Evolutionary conservation across 2,888 invertebrate species (phyloP), one percentile per base, ranked within the genome.

Genomic region (Synergus japonicus): DNA sequence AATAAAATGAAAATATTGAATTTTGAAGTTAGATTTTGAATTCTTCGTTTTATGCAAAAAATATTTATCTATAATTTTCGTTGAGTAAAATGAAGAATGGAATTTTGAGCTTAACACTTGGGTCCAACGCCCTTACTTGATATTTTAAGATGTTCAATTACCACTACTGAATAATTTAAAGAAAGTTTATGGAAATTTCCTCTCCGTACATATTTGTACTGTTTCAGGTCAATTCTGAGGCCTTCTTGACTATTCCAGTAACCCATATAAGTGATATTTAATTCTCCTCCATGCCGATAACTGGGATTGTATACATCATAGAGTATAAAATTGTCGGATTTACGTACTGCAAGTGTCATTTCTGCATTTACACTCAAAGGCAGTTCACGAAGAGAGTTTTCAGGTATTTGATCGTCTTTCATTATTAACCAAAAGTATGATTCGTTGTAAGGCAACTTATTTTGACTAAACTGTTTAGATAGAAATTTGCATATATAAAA

Each of bases 301-400:
- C 89, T 89, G 0, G 88, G 89, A 86, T 90, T 91, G 77, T 90
- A 90, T 76, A 88, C 83, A 29, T 90, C 90, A 66, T 87, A 88
- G 18, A 89, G 83, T 13, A 73, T 60, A 65, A 85, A 88, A 69
- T 18, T 60, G 37, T 84, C 80, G 13, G 79, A 29, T 0, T 67
- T 37, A 29, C 79, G 79, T 15, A 85, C 44, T 18, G 86, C 89
- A 12, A 87, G 44, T 7, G 86, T 87, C 78, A 90, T 78, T 78
- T 91, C 90, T 8, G 88, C 85, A 22, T 87, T 88, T 58, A 90
- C 83, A 60, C 85, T 88, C 4, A 90, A 76, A 2, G 88, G 87
- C 7, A 90, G 79, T 12, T 80, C 43, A 29, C 77, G 64, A 0
- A 89, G 80, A 76, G 81, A 83, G 58, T 84, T 79, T 7, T 79